Percentiles rank a stretch among this genome's conserved stretches.
Evolutionary conservation across 2,797 vertebrate species (phyloP).

Genomic region (Netta rufina): DNA sequence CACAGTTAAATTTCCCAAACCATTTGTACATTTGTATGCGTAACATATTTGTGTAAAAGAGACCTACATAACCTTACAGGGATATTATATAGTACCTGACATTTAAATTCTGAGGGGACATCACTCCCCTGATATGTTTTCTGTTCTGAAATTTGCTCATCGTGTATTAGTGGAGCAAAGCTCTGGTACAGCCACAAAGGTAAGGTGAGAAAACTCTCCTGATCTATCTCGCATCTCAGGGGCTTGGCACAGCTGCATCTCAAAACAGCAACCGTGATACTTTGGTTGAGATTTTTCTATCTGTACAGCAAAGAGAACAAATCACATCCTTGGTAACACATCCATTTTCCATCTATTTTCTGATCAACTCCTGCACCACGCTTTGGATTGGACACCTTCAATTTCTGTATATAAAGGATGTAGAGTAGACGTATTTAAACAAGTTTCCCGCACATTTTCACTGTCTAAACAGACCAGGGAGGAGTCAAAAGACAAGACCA

Average conservation of each 20-base stretch:
- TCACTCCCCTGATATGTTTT: neutral
- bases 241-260: neutral
- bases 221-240: neutral
- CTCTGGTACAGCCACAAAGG: too few species aligned
- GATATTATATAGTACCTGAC: too few species aligned
- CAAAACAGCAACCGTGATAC: neutral
- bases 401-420: neutral
- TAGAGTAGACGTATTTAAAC: neutral
- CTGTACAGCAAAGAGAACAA: neutral
- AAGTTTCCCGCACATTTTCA: neutral
- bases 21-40: rapidly evolving
- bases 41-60: rapidly evolving
- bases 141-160: neutral
- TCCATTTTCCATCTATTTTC: neutral
- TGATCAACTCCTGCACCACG: neutral
- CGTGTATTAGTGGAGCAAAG: neutral
- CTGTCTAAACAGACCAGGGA: neutral
- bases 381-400: neutral
- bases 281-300: neutral
- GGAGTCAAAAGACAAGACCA: neutral
- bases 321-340: neutral
- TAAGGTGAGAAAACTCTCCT: rapidly evolving
- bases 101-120: neutral
- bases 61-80: neutral
- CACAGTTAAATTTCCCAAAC: neutral